Percentiles rank a stretch among this genome's conserved stretches.
Evolutionary conservation across 2,797 vertebrate species (phyloP).

Genomic region (Diglossa cyanea): DNA sequence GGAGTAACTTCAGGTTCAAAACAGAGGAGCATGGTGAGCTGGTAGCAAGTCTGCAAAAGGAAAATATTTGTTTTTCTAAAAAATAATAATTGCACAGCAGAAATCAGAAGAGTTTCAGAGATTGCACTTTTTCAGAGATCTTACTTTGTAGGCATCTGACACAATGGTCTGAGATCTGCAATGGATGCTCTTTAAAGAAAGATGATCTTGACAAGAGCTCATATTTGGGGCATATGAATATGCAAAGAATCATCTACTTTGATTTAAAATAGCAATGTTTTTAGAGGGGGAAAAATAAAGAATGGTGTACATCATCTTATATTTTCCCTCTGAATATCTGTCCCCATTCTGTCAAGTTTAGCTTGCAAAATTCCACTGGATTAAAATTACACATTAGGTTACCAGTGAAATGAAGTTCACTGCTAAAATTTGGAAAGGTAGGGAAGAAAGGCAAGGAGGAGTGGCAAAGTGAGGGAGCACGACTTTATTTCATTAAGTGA

Average conservation of each 20-base stretch:
- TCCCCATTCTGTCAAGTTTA: constrained; percentile 25
- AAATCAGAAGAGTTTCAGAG: not conserved
- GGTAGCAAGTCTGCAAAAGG: not conserved
- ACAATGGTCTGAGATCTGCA: not conserved
- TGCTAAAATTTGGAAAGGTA: not conserved
- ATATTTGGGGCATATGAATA: not conserved
- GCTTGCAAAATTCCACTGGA: not conserved
- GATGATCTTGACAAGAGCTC: not conserved
- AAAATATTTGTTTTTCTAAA: not conserved
- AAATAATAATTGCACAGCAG: not conserved
- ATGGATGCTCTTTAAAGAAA: not conserved
- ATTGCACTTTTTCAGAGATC: not conserved
- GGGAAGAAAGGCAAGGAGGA: not conserved
- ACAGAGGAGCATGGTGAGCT: not conserved
- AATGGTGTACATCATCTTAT: not conserved
- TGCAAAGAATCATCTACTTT: not conserved
- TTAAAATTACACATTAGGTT: not conserved
- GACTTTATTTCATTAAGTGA: not conserved
- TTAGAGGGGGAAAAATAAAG: not conserved
- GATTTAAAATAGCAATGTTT: not conserved
- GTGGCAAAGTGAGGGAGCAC: not conserved
- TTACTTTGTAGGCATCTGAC: not conserved
- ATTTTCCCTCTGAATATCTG: not conserved
- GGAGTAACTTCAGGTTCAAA: not conserved
- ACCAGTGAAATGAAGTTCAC: not conserved